Evolutionary conservation across 2,797 vertebrate species (phyloP).

Genomic region (Toxotes lorentzi): DNA sequence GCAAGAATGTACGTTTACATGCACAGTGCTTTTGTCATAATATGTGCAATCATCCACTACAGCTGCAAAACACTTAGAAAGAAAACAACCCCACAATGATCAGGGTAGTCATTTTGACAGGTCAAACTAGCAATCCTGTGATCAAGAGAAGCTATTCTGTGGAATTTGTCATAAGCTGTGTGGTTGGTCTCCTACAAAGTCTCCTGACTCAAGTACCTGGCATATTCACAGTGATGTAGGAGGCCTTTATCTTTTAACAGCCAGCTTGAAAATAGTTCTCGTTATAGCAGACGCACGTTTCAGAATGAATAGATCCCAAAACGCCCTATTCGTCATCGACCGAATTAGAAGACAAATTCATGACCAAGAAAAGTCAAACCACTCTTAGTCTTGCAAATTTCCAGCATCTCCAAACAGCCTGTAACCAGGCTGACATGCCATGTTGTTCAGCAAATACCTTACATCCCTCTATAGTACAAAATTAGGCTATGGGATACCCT

Average conservation of each 20-base stretch:
- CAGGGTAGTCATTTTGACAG: conserved; percentile 27
- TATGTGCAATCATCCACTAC: background rate
- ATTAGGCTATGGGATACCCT: background rate
- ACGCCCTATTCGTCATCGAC: background rate
- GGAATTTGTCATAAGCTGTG: conserved; percentile 25
- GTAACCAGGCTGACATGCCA: background rate
- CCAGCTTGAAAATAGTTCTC: background rate
- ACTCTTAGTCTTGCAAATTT: background rate
- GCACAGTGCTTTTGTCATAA: background rate
- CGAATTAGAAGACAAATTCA: conserved; percentile 6
- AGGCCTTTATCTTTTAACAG: conserved; percentile 14
- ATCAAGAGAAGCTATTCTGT: conserved; percentile 37
- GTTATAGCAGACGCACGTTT: conserved; percentile 2
- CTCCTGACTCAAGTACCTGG: conserved; percentile 37
- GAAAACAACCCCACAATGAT: background rate
- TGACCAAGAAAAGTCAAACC: background rate
- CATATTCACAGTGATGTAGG: background rate
- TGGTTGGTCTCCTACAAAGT: conserved; percentile 23
- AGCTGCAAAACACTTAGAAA: conserved; percentile 17
- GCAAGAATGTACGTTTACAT: conserved; percentile 5
- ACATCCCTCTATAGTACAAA: conserved; percentile 8
- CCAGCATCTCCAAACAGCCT: background rate
- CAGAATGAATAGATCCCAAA: background rate
- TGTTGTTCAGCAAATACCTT: conserved; percentile 2
- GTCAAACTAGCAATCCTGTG: conserved; percentile 34